Percentiles rank a stretch among this genome's conserved stretches.
These are phyloP conservation scores for Athene cunicularia DNA, from an alignment of 2,113 vertebrate genomes.

Conservation along the genomic window DNA sequence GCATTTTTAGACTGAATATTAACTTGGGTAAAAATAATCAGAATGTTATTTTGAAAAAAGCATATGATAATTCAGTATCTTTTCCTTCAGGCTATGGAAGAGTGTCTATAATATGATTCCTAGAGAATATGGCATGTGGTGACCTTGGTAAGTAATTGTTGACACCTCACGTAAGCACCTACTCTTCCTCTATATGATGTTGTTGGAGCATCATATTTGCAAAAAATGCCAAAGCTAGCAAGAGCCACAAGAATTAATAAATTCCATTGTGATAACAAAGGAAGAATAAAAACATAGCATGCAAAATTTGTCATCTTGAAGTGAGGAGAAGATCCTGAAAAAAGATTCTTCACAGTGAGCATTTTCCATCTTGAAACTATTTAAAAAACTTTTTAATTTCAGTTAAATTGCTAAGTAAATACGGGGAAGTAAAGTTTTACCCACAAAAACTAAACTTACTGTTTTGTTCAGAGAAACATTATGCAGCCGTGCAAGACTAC, in stretches of 20 bases:
- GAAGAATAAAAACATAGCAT: not conserved
- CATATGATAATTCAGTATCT: not conserved
- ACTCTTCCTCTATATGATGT: not conserved
- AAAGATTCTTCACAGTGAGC: not conserved
- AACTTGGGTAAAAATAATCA: conserved; percentile 21
- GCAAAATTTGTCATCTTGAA: not conserved
- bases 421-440: not conserved
- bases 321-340: not conserved
- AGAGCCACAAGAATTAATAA: not conserved
- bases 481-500: not conserved
- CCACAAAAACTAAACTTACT: not conserved
- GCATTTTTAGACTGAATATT: conserved; percentile 20
- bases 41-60: not conserved
- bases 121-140: not conserved
- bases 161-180: not conserved
- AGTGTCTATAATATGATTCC: not conserved
- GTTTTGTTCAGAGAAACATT: not conserved
- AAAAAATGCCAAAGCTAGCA: conserved; percentile 19
- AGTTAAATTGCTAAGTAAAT: not conserved
- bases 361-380: not conserved
- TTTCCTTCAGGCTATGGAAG: conserved; percentile 2
- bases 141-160: conserved; percentile 29
- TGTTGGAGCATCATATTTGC: conserved; percentile 17
- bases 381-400: not conserved
- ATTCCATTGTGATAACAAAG: not conserved